These are phyloP conservation scores for Pygmarrhopalites habei DNA, from an alignment of 1,140 invertebrate species.

Conservation along the genomic window DNA sequence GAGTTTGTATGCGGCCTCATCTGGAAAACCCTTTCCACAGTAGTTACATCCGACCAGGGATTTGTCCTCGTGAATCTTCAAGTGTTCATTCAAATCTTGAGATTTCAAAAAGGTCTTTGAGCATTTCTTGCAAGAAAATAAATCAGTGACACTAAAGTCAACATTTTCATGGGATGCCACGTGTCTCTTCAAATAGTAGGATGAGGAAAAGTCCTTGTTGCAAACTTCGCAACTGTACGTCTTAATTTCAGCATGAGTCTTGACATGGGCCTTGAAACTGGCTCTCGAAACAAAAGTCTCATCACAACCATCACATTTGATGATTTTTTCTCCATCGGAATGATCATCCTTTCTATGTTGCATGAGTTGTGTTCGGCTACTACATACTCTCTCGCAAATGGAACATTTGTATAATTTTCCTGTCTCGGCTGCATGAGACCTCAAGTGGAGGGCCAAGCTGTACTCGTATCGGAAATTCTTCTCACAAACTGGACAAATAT, in stretches of 20 bases:
- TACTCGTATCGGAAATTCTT: conserved; percentile 8
- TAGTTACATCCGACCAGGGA: conserved; percentile 17
- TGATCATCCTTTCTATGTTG: conserved; percentile 30
- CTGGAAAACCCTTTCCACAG: conserved; percentile 21
- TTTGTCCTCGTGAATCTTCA: conserved; percentile 14
- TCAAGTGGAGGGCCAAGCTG: conserved; percentile 6
- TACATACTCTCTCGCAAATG: conserved; percentile 17
- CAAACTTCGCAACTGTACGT: conserved; percentile 14
- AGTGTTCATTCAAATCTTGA: conserved; percentile 20
- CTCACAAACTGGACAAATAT: conserved; percentile 15
- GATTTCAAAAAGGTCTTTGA: conserved; percentile 22
- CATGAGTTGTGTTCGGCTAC: conserved; percentile 11
- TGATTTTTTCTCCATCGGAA: conserved; percentile 49
- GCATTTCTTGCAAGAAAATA: conserved; percentile 24
- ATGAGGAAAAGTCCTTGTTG: conserved; percentile 9
- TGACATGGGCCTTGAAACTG: conserved; percentile 16
- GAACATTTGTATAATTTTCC: conserved; percentile 26
- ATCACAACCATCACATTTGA: conserved; percentile 53
- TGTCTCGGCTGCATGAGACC: conserved; percentile 5
- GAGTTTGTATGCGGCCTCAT: background rate
- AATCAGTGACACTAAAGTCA: conserved; percentile 20
- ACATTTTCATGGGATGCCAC: conserved; percentile 5
- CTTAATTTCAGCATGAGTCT: conserved; percentile 9
- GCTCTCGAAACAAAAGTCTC: conserved; percentile 9
- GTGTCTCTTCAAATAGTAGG: conserved; percentile 4